Base-by-base conservation (phyloP, 2,888 invertebrate species). In the Eledone cirrhosa region DNA sequence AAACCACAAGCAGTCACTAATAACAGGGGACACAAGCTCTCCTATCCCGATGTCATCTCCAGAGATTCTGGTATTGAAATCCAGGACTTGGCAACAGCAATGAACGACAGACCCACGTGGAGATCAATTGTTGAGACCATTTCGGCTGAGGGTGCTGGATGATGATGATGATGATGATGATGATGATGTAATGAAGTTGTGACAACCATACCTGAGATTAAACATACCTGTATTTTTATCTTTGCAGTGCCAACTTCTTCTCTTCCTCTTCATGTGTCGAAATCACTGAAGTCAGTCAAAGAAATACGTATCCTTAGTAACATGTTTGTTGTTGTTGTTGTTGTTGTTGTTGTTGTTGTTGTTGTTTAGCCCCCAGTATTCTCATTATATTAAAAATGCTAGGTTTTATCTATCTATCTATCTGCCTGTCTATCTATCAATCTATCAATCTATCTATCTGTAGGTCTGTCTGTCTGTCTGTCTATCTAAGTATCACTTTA, bases 231-330 rank as follows among this genome's bases (percentile, higher is more conserved):
- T 72, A 14, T 31, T 4, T 33, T 7, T 67, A 27, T n/a, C 22
- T 72, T 72, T 72, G n/a, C 72, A 72, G 72, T 41, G 31, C 24
- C 22, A 31, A 72, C 72, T 5, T 33, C 33, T 69, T 29, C n/a
- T 33, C 11, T 33, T 69, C 31, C 69, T 33, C 72, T 41, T 1
- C 72, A 29, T n/a, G 31, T 31, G 31, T 72, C 33, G 11, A 31
- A 72, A 31, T 31, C 31, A 67, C 81, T 88, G 65, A 82, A 83
- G 33, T 85, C 87, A 33, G 83, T 87, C 16, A 82, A 83, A 76
- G 87, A 88, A 81, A 86, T 88, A 75, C 83, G 84, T 88, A 87
- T 87, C 87, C 86, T 86, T 85, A 77, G n/a, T 16, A 31, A 2
- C 5, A 19, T 29, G 14, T 33, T 33, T 59, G 16, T 29, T 22